phyloP scores from a whole-genome alignment of 1,140 invertebrate species.

The Drosophila carrolli region DNA sequence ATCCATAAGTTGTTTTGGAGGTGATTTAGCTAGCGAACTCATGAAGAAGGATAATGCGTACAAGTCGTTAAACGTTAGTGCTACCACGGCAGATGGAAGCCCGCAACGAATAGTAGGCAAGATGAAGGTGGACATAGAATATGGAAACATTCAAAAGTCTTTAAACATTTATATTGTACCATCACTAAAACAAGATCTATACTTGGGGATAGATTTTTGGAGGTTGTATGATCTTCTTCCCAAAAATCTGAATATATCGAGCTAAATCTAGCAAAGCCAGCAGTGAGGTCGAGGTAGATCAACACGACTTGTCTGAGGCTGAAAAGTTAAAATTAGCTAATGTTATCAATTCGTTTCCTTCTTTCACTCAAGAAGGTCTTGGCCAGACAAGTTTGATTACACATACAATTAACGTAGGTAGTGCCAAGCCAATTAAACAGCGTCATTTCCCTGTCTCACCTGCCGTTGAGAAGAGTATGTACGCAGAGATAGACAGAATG shows the following conservation, averaged over 20 bases:
- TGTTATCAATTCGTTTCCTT: too few species aligned
- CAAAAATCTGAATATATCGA: background rate
- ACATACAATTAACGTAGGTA: background rate
- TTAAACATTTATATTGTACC: background rate
- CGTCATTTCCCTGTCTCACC: background rate
- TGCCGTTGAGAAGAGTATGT: background rate
- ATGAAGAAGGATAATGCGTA: background rate
- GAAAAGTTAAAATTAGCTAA: too few species aligned
- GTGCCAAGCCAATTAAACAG: background rate
- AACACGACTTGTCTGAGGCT: background rate
- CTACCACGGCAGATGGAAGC: conserved; percentile 4
- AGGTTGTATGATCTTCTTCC: conserved; percentile 1
- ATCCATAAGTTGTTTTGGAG: too few species aligned
- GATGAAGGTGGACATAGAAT: background rate
- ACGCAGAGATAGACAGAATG: background rate
- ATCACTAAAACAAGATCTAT: conserved; percentile 4
- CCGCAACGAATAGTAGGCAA: conserved; percentile 2
- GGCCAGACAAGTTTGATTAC: background rate
- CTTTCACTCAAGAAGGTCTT: too few species aligned
- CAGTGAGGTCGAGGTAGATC: background rate
- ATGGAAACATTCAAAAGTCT: background rate
- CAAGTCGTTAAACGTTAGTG: background rate
- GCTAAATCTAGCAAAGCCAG: background rate
- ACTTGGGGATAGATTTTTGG: conserved; percentile 4
- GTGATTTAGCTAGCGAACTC: background rate